phyloP scores from a whole-genome alignment of 2,113 vertebrate genomes.

The Sander lucioperca region DNA sequence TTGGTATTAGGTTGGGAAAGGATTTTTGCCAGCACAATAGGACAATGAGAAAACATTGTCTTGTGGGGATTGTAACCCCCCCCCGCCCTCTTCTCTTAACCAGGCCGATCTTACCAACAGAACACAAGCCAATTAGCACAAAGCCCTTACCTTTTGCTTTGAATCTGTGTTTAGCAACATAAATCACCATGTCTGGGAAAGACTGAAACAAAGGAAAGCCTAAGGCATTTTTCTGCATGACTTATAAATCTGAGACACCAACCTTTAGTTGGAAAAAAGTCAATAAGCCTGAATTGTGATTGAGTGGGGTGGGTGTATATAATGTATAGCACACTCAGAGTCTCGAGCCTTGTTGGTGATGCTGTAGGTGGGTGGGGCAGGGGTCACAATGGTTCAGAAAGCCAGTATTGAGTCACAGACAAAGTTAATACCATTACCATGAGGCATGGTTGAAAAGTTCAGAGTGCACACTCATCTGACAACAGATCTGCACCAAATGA shows the following conservation, averaged over 20 bases:
- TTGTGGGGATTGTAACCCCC: conserved; percentile 61
- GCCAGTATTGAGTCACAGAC: conserved; percentile 55
- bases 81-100: conserved; percentile 37
- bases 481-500: conserved; percentile 36
- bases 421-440: conserved; percentile 76
- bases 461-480: conserved; percentile 62
- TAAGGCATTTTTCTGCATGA: conserved; percentile 34
- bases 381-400: conserved; percentile 72
- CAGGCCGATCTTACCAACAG: conserved; percentile 54
- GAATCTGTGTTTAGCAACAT: conserved; percentile 62
- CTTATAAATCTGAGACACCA: conserved; percentile 45
- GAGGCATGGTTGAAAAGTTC: conserved; percentile 52
- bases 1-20: conserved; percentile 55
- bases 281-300: conserved; percentile 54
- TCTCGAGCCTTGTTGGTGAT: conserved; percentile 20
- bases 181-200: conserved; percentile 70
- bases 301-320: conserved; percentile 27
- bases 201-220: conserved; percentile 53
- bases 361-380: conserved; percentile 42
- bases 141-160: conserved; percentile 68
- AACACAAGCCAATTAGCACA: conserved; percentile 72
- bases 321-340: neutral
- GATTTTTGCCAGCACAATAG: conserved; percentile 50
- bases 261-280: conserved; percentile 42
- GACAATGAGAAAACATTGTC: conserved; percentile 59